phyloP scores from a whole-genome alignment of 2,113 vertebrate genomes.

The Nestor notabilis region DNA sequence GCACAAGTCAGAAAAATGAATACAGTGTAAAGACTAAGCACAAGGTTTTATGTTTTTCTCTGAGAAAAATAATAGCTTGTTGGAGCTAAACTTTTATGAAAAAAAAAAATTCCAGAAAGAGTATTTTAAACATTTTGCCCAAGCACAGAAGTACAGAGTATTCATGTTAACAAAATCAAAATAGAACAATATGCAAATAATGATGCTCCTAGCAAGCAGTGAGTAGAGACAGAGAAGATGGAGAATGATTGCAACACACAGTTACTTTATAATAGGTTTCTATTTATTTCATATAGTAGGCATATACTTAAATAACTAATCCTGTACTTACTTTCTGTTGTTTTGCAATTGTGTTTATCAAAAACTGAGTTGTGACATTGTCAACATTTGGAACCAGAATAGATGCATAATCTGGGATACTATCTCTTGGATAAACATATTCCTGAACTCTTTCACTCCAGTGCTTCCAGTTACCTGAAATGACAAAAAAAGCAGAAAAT shows the following conservation, averaged over 20 bases:
- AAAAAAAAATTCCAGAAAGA: not conserved
- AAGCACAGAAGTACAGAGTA: not conserved
- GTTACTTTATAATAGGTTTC: not conserved
- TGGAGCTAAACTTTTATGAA: not conserved
- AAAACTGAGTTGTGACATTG: constrained; percentile 79
- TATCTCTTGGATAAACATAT: constrained; percentile 78
- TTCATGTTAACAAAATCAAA: not conserved
- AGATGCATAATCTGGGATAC: constrained; percentile 76
- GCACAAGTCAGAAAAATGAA: not conserved
- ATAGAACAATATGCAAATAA: not conserved
- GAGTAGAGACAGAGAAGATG: not conserved
- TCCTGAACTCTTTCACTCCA: constrained; percentile 79
- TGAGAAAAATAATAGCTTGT: not conserved
- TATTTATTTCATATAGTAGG: not conserved
- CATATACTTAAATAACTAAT: not conserved
- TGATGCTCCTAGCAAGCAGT: not conserved
- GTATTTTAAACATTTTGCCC: not conserved
- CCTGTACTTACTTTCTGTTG: constrained; percentile 75
- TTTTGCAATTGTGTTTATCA: constrained; percentile 79
- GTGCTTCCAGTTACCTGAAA: constrained; percentile 77
- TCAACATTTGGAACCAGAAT: constrained; percentile 84
- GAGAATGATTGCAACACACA: not conserved
- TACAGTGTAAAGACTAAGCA: not conserved
- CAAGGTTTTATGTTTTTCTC: not conserved
- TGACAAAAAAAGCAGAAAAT: not conserved